Evolutionary conservation across 2,888 invertebrate genomes (phyloP).

Genomic region (Eucera pruinosa): DNA sequence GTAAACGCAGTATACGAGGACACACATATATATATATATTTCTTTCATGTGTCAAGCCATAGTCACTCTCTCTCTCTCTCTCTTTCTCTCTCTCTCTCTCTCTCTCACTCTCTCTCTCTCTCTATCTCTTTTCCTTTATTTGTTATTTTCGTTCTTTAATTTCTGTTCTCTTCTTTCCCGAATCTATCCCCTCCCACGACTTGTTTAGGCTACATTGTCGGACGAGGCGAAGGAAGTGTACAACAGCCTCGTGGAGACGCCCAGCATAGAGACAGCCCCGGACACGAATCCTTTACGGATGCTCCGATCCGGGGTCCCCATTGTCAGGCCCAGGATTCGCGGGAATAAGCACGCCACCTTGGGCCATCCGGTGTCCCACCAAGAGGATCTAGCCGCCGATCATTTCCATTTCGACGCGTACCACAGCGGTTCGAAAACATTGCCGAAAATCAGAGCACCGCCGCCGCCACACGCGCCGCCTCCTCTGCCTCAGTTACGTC

Average conservation of each 20-base stretch:
- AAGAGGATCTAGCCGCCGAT: conserved; percentile 69
- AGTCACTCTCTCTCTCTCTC: conserved; percentile 19
- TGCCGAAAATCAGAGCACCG: conserved; percentile 79
- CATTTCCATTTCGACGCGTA: conserved; percentile 76
- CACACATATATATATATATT: no score
- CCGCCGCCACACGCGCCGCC: conserved; percentile 76
- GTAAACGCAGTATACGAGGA: conserved; percentile 24
- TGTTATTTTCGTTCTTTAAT: conserved; percentile 67
- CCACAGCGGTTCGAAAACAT: conserved; percentile 78
- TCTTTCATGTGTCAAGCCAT: conserved; percentile 21
- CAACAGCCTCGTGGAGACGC: conserved; percentile 93
- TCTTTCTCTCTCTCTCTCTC: conserved; percentile 9
- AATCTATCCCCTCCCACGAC: conserved; percentile 77
- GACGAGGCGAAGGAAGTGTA: conserved; percentile 97
- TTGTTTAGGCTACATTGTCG: conserved; percentile 91
- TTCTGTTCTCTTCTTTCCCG: conserved; percentile 75
- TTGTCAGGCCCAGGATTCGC: conserved; percentile 86
- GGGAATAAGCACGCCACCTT: conserved; percentile 85
- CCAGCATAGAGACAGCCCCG: conserved; percentile 79
- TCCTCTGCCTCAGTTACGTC: conserved; percentile 66
- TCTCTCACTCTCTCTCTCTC: conserved; percentile 10
- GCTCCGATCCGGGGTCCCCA: conserved; percentile 87
- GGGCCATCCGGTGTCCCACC: conserved; percentile 69
- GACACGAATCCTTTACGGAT: conserved; percentile 88
- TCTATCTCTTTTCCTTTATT: conserved; percentile 53